A percentile compares a stretch with the other conserved stretches of the same genome.
These are phyloP conservation scores for Melieria crassipennis DNA, from an alignment of 2,888 invertebrate species.

Conservation along the genomic window DNA sequence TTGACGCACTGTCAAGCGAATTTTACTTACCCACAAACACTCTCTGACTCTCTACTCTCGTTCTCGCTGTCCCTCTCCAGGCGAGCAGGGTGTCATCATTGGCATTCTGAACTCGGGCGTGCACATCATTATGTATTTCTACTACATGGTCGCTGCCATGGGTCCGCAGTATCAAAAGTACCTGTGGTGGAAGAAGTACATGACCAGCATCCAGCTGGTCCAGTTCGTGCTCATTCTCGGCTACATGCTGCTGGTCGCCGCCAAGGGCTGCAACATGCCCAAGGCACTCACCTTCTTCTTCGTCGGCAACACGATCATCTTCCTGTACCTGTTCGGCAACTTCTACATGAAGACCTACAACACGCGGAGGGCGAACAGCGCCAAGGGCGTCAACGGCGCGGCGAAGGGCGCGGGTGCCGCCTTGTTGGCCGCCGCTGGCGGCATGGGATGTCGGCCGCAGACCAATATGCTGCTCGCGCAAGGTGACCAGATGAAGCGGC, in stretches of 20 bases:
- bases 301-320: constrained; percentile 68
- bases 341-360: constrained; percentile 71
- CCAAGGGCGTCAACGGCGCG: constrained; percentile 38
- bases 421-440: constrained; percentile 56
- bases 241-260: constrained; percentile 69
- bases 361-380: constrained; percentile 52
- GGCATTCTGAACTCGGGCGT: constrained; percentile 68
- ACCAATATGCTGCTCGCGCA: constrained; percentile 50
- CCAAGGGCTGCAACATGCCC: constrained; percentile 70
- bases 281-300: constrained; percentile 70
- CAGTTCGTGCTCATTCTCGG: constrained; percentile 76
- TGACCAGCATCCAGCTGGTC: constrained; percentile 68
- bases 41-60: neutral
- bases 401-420: constrained; percentile 43
- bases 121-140: constrained; percentile 69
- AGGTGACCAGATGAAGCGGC: constrained; percentile 57
- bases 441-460: constrained; percentile 57
- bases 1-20: neutral
- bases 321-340: constrained; percentile 70
- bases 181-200: constrained; percentile 69
- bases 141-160: constrained; percentile 68
- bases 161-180: constrained; percentile 68
- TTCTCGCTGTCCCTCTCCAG: constrained; percentile 40
- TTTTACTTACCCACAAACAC: neutral
- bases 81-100: constrained; percentile 67